Conservation (phyloP, 2,797 vertebrate species). For the Muraenolepis orangiensis region DNA sequence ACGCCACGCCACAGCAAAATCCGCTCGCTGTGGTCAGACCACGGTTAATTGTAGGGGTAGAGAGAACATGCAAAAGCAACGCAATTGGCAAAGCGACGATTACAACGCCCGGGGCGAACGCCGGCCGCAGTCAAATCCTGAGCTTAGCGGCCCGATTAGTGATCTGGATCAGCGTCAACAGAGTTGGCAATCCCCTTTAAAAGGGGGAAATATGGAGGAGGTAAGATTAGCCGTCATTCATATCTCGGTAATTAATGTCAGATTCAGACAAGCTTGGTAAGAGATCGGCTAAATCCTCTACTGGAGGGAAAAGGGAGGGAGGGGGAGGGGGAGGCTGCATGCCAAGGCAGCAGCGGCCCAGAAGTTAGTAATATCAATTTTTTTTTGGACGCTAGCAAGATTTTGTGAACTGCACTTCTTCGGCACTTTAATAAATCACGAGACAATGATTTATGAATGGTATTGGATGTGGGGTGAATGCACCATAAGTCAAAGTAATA, state of each 20-base stretch:
- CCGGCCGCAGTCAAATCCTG: conserved; percentile 25
- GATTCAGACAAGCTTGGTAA: conserved; percentile 13
- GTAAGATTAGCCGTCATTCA: conserved; percentile 1
- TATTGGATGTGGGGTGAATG: background rate
- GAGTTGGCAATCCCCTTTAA: background rate
- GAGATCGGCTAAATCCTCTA: conserved; percentile 14
- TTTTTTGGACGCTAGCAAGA: background rate
- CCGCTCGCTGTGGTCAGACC: background rate
- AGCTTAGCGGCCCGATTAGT: conserved; percentile 15
- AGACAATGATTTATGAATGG: background rate
- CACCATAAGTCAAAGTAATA: background rate
- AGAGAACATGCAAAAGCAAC: background rate
- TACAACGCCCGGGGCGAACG: conserved; percentile 15
- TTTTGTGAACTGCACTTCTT: background rate
- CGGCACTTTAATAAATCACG: background rate
- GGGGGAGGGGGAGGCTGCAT: background rate
- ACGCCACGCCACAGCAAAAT: background rate
- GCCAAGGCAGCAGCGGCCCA: background rate
- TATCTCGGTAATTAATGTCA: conserved; percentile 2
- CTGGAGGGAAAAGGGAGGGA: background rate
- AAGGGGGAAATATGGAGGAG: conserved; percentile 5
- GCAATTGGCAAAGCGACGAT: conserved; percentile 1
- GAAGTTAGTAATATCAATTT: no score
- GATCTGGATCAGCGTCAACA: conserved; percentile 18
- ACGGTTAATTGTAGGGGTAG: background rate